Evolutionary conservation across 2,113 vertebrate genomes (phyloP), one percentile per base, ranked within the genome.

Genomic region (Anguilla rostrata): DNA sequence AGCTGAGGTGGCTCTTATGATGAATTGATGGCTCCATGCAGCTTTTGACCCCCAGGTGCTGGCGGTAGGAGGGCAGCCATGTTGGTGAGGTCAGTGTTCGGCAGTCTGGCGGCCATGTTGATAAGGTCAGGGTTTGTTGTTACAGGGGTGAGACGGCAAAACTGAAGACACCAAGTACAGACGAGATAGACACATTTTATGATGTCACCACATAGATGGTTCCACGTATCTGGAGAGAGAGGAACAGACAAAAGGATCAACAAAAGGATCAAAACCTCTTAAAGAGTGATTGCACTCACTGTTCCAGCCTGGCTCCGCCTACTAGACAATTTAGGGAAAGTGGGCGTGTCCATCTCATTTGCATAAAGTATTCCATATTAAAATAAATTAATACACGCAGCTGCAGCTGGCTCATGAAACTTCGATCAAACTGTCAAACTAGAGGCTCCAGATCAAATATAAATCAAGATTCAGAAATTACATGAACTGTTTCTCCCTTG

Each of bases 171-270:
- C n/a, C 26, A 40, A 41, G 83, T 78, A 82, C n/a, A 66, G 63
- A 82, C 16, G 29, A 81, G 14, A 26, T 57, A 66, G 82, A 82
- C 34, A 46, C 29, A 26, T 39, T 34, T 29, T 85, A 81, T 79
- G 82, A 78, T 87, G 92, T 95, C 95, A 96, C 95, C 94, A 95
- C 92, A 94, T 82, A 46, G 87, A 84, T 29, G 94, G 94, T 29
- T 94, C 93, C 84, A 95, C 93, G 41, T 94, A 96, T 94, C 95
- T 96, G 92, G 49, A 39, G 87, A 86, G 81, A 87, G 16, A 87
- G 5, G 39, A 71, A 80, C 22, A 83, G 86, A 81, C 43, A n/a
- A 84, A 71, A 16, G 41, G 39, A n/a, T 14, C 12, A 84, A 80
- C n/a, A 12, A 83, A 7, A 41, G 34, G 34, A 34, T 34, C 20